These are phyloP conservation scores for Erinaceus europaeus DNA, from an alignment of 2,113 vertebrate species.

Conservation along the genomic window DNA sequence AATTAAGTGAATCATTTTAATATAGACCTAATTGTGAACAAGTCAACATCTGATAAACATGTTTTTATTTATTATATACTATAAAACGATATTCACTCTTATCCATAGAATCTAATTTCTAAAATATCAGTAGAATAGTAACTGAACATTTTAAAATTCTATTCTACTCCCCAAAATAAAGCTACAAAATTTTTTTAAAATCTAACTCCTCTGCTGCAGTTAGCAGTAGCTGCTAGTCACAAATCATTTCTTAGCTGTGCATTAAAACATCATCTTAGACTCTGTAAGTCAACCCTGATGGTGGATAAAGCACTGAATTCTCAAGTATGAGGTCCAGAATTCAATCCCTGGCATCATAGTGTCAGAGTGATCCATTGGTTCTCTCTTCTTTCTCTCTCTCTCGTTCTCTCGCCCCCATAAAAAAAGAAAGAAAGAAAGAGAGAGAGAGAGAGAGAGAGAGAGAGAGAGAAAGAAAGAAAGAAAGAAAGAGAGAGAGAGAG, in stretches of 20 bases:
- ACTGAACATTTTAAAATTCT: conserved; percentile 3
- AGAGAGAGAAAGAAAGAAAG: too few species aligned
- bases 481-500: too few species aligned
- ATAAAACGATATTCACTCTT: background rate
- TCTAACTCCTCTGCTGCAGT: background rate
- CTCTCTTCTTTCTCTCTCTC: too few species aligned
- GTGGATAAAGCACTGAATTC: too few species aligned
- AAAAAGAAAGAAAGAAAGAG: too few species aligned
- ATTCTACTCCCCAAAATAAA: background rate
- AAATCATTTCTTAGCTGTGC: background rate
- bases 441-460: too few species aligned
- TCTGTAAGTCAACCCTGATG: too few species aligned
- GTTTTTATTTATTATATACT: background rate
- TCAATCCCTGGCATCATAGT: too few species aligned
- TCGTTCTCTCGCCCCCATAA: too few species aligned
- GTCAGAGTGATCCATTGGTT: too few species aligned
- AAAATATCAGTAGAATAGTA: background rate
- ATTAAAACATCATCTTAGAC: background rate
- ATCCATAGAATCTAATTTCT: background rate
- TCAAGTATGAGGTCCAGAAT: too few species aligned
- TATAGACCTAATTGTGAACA: background rate
- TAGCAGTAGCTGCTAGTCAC: too few species aligned
- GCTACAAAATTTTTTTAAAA: conserved; percentile 34
- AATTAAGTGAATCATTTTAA: conserved; percentile 26
- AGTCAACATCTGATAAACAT: conserved; percentile 16